Percentiles rank a stretch among this genome's conserved stretches.
These are phyloP conservation scores for Coilia nasus DNA, from an alignment of 2,797 vertebrate genomes.

Conservation along the genomic window DNA sequence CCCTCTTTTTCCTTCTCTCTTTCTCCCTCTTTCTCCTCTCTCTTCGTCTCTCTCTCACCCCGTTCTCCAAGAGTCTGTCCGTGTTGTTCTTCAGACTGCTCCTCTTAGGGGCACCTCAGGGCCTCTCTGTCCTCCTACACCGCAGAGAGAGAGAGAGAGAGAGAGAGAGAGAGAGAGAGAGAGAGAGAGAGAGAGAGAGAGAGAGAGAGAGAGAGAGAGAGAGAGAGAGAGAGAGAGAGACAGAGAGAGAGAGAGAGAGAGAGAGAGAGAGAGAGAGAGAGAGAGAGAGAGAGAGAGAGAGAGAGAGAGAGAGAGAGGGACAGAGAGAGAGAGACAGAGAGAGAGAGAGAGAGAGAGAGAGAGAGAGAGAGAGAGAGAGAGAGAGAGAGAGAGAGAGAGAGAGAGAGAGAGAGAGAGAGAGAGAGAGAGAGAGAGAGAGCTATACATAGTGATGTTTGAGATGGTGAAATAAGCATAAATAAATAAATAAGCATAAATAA, in stretches of 20 bases:
- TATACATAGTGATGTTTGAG: slow-evolving; percentile 24
- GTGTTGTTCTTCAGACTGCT: slow-evolving; percentile 76
- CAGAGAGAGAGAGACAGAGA: background rate
- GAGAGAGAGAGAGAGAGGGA: background rate
- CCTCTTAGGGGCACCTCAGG: slow-evolving; percentile 79
- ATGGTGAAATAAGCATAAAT: too few species aligned
- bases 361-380: slow-evolving; percentile 9
- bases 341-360: background rate
- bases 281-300: background rate
- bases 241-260: background rate
- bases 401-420: background rate
- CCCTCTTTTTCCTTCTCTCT: background rate
- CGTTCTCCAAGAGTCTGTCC: slow-evolving; percentile 84
- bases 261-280: background rate
- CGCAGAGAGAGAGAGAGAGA: background rate
- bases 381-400: background rate
- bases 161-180: background rate
- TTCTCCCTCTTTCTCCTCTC: background rate
- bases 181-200: background rate
- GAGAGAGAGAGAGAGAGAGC: background rate
- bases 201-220: background rate
- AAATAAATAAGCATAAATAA: too few species aligned
- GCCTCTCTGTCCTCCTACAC: slow-evolving; percentile 73
- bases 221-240: background rate
- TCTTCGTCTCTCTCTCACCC: slow-evolving; percentile 74